These are phyloP conservation scores for Drosophila mojavensis DNA, from an alignment of 1,140 invertebrate species.

Conservation along the genomic window DNA sequence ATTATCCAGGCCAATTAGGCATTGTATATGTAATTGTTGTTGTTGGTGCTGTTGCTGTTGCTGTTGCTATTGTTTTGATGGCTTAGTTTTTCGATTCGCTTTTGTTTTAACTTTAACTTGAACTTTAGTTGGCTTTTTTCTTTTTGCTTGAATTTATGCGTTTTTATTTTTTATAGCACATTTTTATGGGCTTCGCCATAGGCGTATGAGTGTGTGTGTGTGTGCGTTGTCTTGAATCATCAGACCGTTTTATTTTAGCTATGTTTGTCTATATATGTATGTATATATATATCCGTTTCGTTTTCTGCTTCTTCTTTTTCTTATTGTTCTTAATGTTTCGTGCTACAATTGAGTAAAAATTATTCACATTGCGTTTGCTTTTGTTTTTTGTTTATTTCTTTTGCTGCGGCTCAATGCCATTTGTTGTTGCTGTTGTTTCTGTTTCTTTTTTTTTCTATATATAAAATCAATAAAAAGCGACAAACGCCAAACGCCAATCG, in stretches of 20 bases:
- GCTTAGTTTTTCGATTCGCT: neutral
- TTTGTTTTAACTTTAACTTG: slow-evolving; percentile 55
- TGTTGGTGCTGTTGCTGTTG: neutral
- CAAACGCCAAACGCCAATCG: slow-evolving; percentile 10
- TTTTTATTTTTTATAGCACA: slow-evolving; percentile 72
- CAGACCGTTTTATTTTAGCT: slow-evolving; percentile 9
- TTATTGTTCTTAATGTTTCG: slow-evolving; percentile 51
- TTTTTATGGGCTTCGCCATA: slow-evolving; percentile 51
- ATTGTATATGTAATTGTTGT: slow-evolving; percentile 15
- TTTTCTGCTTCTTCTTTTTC: slow-evolving; percentile 12
- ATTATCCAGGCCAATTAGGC: slow-evolving; percentile 36
- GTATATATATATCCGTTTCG: neutral
- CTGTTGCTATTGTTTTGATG: neutral
- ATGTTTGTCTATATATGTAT: slow-evolving; percentile 6
- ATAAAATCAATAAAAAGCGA: slow-evolving; percentile 75
- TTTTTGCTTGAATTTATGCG: slow-evolving; percentile 60
- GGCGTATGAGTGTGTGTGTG: slow-evolving; percentile 8
- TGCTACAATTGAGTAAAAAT: slow-evolving; percentile 61
- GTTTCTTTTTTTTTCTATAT: slow-evolving; percentile 2
- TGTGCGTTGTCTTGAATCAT: slow-evolving; percentile 47
- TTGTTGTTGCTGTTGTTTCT: slow-evolving; percentile 27
- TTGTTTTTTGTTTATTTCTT: slow-evolving; percentile 46
- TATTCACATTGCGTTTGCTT: slow-evolving; percentile 73
- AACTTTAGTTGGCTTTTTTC: slow-evolving; percentile 35
- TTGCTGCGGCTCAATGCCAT: slow-evolving; percentile 40